phyloP scores from a whole-genome alignment of 2,888 invertebrate genomes.

The Drosophila gaucha region DNA sequence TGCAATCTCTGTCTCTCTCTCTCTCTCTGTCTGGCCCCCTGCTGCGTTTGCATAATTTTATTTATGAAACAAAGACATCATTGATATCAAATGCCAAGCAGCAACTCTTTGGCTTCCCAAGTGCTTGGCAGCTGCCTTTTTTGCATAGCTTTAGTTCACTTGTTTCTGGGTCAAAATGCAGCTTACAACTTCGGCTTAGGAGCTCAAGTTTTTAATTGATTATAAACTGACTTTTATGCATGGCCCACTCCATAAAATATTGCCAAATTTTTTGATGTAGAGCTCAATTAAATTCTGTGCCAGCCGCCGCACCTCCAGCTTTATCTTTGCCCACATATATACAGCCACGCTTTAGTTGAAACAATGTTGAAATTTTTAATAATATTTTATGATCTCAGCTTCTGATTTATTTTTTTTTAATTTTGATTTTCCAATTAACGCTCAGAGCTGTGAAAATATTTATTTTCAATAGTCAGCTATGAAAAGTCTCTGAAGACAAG shows the following conservation, averaged over 20 bases:
- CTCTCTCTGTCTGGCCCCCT: constrained; percentile 41
- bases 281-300: constrained; percentile 46
- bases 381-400: background rate
- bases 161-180: constrained; percentile 45
- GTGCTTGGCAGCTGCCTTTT: constrained; percentile 13
- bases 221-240: constrained; percentile 19
- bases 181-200: constrained; percentile 13
- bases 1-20: constrained; percentile 43
- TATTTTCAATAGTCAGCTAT: constrained; percentile 40
- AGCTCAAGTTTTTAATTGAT: constrained; percentile 51
- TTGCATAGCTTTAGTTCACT: constrained; percentile 13
- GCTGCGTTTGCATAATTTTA: constrained; percentile 51
- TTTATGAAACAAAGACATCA: constrained; percentile 79
- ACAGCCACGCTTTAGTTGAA: no score
- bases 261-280: constrained; percentile 34
- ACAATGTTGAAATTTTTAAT: constrained; percentile 37
- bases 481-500: constrained; percentile 25
- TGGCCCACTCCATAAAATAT: constrained; percentile 11
- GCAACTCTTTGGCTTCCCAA: constrained; percentile 51
- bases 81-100: constrained; percentile 75
- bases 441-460: constrained; percentile 52
- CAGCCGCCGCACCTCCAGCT: constrained; percentile 24
- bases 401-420: no score
- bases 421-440: constrained; percentile 51
- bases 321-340: constrained; percentile 9